Conservation (phyloP, 2,797 vertebrate species). For the Amblyopsis hoosieri region DNA sequence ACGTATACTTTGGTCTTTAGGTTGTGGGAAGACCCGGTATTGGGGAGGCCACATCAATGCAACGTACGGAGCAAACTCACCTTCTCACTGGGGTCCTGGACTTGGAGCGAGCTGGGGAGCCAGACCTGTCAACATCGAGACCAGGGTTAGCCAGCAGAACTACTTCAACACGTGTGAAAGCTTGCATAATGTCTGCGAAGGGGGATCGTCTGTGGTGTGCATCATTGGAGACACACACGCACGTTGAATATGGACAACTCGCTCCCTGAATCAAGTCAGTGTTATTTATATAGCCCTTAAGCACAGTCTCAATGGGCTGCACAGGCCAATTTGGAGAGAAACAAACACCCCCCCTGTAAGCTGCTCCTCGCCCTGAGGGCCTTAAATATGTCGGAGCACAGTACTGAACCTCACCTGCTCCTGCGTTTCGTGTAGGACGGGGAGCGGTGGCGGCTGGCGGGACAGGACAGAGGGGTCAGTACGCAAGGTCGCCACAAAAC, state of each 20-base stretch:
- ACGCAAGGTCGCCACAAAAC: background rate
- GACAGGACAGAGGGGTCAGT: background rate
- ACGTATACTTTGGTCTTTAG: no score
- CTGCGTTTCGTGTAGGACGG: conserved; percentile 81
- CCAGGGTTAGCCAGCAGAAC: background rate
- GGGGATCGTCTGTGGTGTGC: no score
- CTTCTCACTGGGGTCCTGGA: conserved; percentile 81
- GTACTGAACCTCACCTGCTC: conserved; percentile 70
- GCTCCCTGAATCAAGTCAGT: no score
- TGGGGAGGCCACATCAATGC: no score
- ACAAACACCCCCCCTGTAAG: no score
- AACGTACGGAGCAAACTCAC: conserved; percentile 40
- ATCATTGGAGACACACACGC: background rate
- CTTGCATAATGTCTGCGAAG: no score
- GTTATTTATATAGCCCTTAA: no score
- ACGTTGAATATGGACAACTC: no score
- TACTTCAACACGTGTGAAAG: background rate
- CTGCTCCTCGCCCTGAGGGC: no score
- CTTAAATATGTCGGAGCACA: background rate
- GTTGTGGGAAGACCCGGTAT: no score
- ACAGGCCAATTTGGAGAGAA: no score
- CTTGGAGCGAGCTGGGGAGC: conserved; percentile 77
- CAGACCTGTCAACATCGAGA: conserved; percentile 67
- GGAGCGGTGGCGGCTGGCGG: conserved; percentile 73
- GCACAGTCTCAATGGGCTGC: no score